Evolutionary conservation across 2,888 invertebrate species (phyloP), one percentile per base, ranked within the genome.

Genomic region (Polylopha cassiicola): DNA sequence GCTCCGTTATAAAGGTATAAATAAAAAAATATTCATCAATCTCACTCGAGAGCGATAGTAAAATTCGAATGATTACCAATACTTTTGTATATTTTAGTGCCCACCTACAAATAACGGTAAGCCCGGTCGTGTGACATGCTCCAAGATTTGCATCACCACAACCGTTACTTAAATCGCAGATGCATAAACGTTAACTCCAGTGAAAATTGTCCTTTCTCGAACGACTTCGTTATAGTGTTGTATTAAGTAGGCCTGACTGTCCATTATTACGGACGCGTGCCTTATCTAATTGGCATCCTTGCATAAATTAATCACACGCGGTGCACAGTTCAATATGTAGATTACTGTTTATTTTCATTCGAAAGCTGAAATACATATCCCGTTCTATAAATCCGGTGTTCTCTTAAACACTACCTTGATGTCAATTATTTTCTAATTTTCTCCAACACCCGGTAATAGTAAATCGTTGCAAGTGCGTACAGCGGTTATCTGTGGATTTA

Each of bases 231-330:
- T 41, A 32, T 20, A 48, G 58, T 59, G 51, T 44, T 56, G 50
- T 54, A 58, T 55, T 61, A 64, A 62, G 62, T 65, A 50, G 61
- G 54, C 53, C 60, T 55, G 43, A 44, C 49, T 46, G 38, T 55
- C 55, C 53, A 53, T 53, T 59, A 51, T 48, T 34, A 54, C 47
- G 57, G 66, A 61, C 65, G 65, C 62, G 69, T 73, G 69, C 68
- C 58, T 74, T 68, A 74, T 79, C 65, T 73, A 70, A 77, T 79
- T 79, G 68, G 70, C 78, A 70, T 71, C 69, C 65, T 73, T 77
- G 68, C 76, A 76, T 78, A 65, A 48, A 65, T 77, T 71, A 68
- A 70, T 74, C 62, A 45, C 51, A 61, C 58, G 63, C 62, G 54
- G 58, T 59, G 56, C 58, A 52, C 52, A 51, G 47, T 55, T 50